A percentile compares a stretch with the other conserved stretches of the same genome.
Conservation (phyloP, 2,797 vertebrate species). For the Rhinella marina region DNA sequence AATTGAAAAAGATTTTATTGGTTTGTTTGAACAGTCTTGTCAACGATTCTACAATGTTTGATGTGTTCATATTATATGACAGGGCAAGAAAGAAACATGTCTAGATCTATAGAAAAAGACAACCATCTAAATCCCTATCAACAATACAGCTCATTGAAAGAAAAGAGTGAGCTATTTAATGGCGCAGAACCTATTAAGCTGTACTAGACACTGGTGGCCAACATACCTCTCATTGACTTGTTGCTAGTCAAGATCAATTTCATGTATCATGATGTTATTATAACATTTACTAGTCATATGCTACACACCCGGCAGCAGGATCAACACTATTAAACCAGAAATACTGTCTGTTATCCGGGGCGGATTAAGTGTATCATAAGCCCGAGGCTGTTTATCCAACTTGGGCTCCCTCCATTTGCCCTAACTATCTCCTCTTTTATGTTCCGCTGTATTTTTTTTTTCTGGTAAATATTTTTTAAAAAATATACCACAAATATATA, state of each 20-base stretch:
- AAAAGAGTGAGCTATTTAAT: not conserved
- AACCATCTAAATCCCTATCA: slow-evolving; percentile 12
- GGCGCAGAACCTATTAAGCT: not conserved
- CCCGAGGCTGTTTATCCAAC: too few species aligned
- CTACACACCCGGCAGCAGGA: too few species aligned
- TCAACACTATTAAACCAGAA: too few species aligned
- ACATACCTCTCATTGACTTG: not conserved
- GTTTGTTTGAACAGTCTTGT: slow-evolving; percentile 33
- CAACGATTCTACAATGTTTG: not conserved
- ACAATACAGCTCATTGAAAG: slow-evolving; percentile 11
- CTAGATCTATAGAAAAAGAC: slow-evolving; percentile 15
- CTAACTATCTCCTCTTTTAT: too few species aligned
- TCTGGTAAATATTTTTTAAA: too few species aligned
- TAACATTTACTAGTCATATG: not conserved
- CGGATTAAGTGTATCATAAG: too few species aligned
- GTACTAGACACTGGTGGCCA: not conserved
- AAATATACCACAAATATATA: too few species aligned
- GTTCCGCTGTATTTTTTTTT: too few species aligned
- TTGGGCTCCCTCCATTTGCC: too few species aligned
- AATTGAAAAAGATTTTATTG: slow-evolving; percentile 17
- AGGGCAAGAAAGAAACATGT: not conserved
- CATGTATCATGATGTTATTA: not conserved
- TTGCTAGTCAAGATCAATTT: not conserved
- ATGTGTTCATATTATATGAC: slow-evolving; percentile 10
- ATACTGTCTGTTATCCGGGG: too few species aligned